Percentiles rank a stretch among this genome's conserved stretches.
phyloP scores from a whole-genome alignment of 2,888 invertebrate genomes.

The Hesperia comma region DNA sequence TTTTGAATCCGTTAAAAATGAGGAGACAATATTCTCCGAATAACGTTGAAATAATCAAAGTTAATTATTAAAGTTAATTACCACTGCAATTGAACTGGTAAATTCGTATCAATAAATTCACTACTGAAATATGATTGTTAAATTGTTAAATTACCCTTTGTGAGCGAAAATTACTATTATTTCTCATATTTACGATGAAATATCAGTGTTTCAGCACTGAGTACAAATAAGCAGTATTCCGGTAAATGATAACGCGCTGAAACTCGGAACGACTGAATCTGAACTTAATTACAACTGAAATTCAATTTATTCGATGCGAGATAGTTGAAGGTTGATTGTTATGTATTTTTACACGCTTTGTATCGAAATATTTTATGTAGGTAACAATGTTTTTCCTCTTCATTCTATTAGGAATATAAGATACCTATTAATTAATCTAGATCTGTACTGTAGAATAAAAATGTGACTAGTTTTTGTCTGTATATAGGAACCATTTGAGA shows the following conservation, averaged over 20 bases:
- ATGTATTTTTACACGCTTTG: no score
- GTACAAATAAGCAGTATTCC: conserved; percentile 27
- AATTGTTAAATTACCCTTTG: conserved; percentile 25
- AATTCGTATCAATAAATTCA: conserved; percentile 22
- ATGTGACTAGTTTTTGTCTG: no score
- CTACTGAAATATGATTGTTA: conserved; percentile 22
- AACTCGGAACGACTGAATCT: conserved; percentile 15
- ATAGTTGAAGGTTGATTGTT: neutral
- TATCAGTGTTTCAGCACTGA: conserved; percentile 18
- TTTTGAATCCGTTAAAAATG: no score
- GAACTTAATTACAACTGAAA: conserved; percentile 15
- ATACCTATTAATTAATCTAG: no score
- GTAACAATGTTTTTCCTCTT: no score
- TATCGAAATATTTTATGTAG: no score
- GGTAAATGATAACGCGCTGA: conserved; percentile 16
- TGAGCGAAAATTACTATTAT: conserved; percentile 17
- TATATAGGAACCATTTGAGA: no score
- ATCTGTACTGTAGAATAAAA: no score
- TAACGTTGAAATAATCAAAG: neutral
- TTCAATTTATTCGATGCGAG: conserved; percentile 25
- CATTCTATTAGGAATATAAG: no score
- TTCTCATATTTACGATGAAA: conserved; percentile 13
- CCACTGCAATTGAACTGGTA: conserved; percentile 8
- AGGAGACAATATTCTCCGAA: neutral
- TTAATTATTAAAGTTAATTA: conserved; percentile 23